Evolutionary conservation across 2,113 vertebrate genomes (phyloP), one percentile per base, ranked within the genome.

Genomic region (Myxocyprinus asiaticus): DNA sequence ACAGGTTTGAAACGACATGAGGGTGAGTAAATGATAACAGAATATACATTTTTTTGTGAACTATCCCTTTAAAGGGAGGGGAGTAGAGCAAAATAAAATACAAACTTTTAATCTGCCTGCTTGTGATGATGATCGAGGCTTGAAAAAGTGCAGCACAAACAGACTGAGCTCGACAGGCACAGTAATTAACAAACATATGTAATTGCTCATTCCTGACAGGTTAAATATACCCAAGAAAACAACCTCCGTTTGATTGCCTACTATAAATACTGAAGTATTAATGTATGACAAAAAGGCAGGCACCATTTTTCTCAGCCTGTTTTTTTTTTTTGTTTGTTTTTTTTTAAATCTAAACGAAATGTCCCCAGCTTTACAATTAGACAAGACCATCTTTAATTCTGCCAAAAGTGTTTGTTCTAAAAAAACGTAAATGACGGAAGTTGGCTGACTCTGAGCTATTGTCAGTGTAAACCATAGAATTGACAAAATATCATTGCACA

Each of bases 121-220:
- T 55, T 85, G 86, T 67, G 85, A 89, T 89, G 91, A 89, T 89
- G 89, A 90, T 87, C 78, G 86, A 87, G 88, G 85, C 88, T 86
- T 88, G 82, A 69, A 85, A 86, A 89, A 88, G 87, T 82, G 87
- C 91, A 90, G 90, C 88, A 89, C 86, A 93, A 91, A 93, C 93
- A 91, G 88, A 88, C 90, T 86, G 84, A 91, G 92, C 89, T 85
- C 90, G 91, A 91, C 90, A 90, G 88, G 90, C 91, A 86, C 87
- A 88, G 90, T 93, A 92, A 93, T 94, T 93, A 93, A 92, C 92
- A 92, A 92, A 92, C 91, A 89, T 90, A 91, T 85, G 88, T 92
- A 93, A 92, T 93, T 92, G 91, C 90, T 92, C 87, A 91, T 91
- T 91, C 91, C 90, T 90, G 90, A 91, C 91, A 89, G 88, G 88